These are phyloP conservation scores for Muscicapa adusta DNA, from an alignment of 2,113 vertebrate species.

Conservation along the genomic window DNA sequence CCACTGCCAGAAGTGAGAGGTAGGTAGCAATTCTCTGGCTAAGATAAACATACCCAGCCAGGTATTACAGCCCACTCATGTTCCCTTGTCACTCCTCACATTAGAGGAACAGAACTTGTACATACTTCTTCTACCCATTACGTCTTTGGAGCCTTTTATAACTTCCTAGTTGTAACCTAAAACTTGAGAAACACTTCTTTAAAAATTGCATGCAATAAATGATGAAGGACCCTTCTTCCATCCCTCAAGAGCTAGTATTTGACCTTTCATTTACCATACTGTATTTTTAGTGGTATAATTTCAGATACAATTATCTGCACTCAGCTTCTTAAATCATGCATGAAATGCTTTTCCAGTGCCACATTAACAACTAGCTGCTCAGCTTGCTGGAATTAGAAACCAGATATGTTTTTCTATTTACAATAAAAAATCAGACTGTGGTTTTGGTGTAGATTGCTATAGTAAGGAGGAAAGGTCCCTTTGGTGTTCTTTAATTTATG, in stretches of 20 bases:
- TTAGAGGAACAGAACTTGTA: not conserved
- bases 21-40: not conserved
- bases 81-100: not conserved
- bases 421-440: conserved; percentile 28
- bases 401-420: conserved; percentile 54
- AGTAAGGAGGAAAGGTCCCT: conserved; percentile 25
- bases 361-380: conserved; percentile 28
- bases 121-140: not conserved
- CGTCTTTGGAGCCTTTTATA: not conserved
- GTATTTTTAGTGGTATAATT: conserved; percentile 2
- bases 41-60: not conserved
- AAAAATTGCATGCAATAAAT: not conserved
- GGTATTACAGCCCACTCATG: conserved; percentile 1
- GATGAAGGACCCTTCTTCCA: not conserved
- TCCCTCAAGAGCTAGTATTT: not conserved
- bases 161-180: not conserved
- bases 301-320: conserved; percentile 9
- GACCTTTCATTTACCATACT: not conserved
- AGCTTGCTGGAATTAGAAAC: conserved; percentile 22
- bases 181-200: not conserved
- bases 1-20: not conserved
- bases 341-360: conserved; percentile 9
- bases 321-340: not conserved
- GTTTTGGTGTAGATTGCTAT: conserved; percentile 25
- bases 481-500: conserved; percentile 48